Conservation (phyloP, 2,113 vertebrate species). For the Heliornis fulica region DNA sequence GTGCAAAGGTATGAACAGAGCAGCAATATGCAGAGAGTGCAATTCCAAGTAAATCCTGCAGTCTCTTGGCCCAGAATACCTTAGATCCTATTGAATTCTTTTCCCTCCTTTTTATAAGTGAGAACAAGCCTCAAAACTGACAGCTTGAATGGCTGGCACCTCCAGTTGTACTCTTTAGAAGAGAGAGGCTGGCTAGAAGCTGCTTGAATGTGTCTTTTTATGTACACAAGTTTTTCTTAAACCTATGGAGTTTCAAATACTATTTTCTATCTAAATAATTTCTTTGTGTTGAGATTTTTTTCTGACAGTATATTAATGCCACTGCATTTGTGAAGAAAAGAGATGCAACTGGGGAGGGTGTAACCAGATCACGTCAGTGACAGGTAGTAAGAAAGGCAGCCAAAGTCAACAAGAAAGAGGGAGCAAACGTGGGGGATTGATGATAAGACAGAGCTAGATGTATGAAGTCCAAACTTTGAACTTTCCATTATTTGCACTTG, state of each 20-base stretch:
- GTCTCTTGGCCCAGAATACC: neutral
- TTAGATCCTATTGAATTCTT: neutral
- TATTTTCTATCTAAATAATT: neutral
- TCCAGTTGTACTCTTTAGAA: neutral
- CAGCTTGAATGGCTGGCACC: rapidly evolving
- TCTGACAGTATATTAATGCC: neutral
- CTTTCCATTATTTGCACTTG: neutral
- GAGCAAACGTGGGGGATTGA: neutral
- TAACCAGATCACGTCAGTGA: neutral
- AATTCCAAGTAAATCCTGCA: neutral
- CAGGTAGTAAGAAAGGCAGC: neutral
- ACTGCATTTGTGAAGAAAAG: neutral
- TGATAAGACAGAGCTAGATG: neutral
- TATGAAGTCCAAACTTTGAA: neutral
- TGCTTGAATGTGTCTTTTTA: neutral
- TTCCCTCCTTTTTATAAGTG: neutral
- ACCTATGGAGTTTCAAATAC: neutral
- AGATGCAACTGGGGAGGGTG: neutral
- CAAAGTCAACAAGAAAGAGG: neutral
- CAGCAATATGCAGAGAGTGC: neutral
- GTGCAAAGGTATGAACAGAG: neutral
- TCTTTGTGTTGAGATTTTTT: neutral
- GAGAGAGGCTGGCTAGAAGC: neutral
- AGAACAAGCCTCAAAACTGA: neutral
- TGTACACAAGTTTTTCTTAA: neutral